Evolutionary conservation across 2,888 invertebrate genomes (phyloP).

Genomic region (Brassicogethes aeneus): DNA sequence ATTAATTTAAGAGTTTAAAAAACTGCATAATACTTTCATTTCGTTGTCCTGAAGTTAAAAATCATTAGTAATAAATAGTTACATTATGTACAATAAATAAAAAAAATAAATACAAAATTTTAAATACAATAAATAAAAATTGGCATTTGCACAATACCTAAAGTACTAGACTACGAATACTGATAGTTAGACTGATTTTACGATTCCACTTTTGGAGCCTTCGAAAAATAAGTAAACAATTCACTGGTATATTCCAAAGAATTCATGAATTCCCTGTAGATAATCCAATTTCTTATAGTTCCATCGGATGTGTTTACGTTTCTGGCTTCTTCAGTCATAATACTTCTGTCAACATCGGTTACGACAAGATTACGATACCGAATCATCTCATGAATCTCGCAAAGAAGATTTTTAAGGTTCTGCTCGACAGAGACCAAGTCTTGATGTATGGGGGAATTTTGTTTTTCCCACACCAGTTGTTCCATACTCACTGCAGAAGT

Average conservation of each 20-base stretch:
- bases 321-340: no score
- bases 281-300: conserved; percentile 51
- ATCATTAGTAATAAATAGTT: conserved; percentile 1
- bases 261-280: conserved; percentile 55
- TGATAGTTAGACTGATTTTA: conserved; percentile 3
- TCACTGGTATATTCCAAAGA: conserved; percentile 49
- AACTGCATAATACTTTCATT: neutral
- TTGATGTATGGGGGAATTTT: conserved; percentile 24
- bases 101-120: conserved; percentile 5
- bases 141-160: neutral
- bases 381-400: conserved; percentile 58
- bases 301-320: conserved; percentile 35
- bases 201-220: no score
- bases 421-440: conserved; percentile 52
- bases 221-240: conserved; percentile 42
- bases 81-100: conserved; percentile 1
- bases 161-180: conserved; percentile 5
- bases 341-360: no score
- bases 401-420: conserved; percentile 54
- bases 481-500: conserved; percentile 62
- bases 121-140: conserved; percentile 2
- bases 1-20: conserved; percentile 10
- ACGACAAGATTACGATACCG: no score
- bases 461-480: conserved; percentile 48
- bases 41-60: neutral